Evolutionary conservation across 2,888 invertebrate genomes (phyloP), one percentile per base, ranked within the genome.

Genomic region (Nowickia ferox): DNA sequence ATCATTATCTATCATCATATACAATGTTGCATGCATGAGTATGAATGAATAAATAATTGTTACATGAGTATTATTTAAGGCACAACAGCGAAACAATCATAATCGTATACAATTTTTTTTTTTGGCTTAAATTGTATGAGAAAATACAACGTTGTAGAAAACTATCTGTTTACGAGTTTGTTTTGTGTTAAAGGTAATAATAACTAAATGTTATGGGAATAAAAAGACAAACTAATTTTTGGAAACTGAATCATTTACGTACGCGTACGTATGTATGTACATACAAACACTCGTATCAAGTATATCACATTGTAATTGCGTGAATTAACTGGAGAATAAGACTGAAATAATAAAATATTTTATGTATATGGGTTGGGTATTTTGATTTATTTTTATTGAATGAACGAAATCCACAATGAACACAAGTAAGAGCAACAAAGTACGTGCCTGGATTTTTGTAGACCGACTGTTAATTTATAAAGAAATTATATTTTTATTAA

Each of bases 341-440:
- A 22, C 63, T 17, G 22, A 74, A 74, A 74, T 38, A 71, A 66
- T 55, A 19, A 72, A 55, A 63, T 72, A 46, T 30, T 55, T 65
- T 74, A 66, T n/a, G n/a, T n/a, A n/a, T 17, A 83, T 83, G 76
- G 83, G 79, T 79, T 71, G 83, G 83, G 76, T 76, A 61, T 72
- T 86, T 83, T 86, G 86, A 86, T 86, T 86, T 83, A 86, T 86
- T 72, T 86, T 79, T 83, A 72, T 68, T 79, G 76, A 59, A 66
- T 78, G 66, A 19, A 44, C 51, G n/a, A 66, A 78, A 59, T 68
- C 15, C 51, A 72, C 13, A 66, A 53, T 59, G 66, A 74, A 61
- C 53, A 69, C 17, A 66, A 61, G 15, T 44, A 51, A 30, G 17
- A 42, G 51, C 17, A 69, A 46, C n/a, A 38, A 46, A 63, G 9